Base-by-base conservation (phyloP, 1,140 invertebrate genomes). In the Caenorhabditis briggsae region DNA sequence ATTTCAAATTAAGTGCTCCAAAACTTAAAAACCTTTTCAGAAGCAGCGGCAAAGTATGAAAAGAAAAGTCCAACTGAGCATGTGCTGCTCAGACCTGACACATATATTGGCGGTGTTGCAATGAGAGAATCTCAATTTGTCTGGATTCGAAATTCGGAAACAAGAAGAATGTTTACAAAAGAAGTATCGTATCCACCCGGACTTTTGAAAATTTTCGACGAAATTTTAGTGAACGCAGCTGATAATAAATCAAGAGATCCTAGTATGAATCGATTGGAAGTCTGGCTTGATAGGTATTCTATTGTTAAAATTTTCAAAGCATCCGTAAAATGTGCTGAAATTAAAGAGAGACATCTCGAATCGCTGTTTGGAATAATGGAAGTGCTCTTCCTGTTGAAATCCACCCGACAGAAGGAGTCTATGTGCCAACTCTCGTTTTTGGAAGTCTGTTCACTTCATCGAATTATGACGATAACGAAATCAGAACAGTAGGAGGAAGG, bases 1-100 rank as follows among this genome's bases (percentile, higher is more conserved):
- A n/a, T n/a, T n/a, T n/a, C n/a, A n/a, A n/a, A n/a, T n/a, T n/a
- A n/a, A n/a, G n/a, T n/a, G n/a, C n/a, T n/a, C n/a, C n/a, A n/a
- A n/a, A n/a, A n/a, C n/a, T n/a, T n/a, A n/a, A n/a, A n/a, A n/a
- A n/a, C n/a, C n/a, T n/a, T n/a, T n/a, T n/a, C n/a, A 33, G 83
- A 64, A 99, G 92, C 95, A 97, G 70, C 89, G 98, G 97, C 90
- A 14, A 65, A 61, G 12, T 99, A 99, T 93, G 97, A 99, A 93
- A 99, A 99, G 93, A 99, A 98, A 92, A 96, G 96, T 16, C 98
- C 99, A 92, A 93, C 99, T 89, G 98, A 99, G 93, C 98, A 99
- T 91, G 98, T 99, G 91, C 94, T 99, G 16, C 94, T 99, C 14
- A 94, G 98, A 91, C 98, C 98, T n/a, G 98, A 99, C 92, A 98